These are phyloP conservation scores for Euphydryas editha DNA, from an alignment of 2,888 invertebrate genomes.

Conservation along the genomic window DNA sequence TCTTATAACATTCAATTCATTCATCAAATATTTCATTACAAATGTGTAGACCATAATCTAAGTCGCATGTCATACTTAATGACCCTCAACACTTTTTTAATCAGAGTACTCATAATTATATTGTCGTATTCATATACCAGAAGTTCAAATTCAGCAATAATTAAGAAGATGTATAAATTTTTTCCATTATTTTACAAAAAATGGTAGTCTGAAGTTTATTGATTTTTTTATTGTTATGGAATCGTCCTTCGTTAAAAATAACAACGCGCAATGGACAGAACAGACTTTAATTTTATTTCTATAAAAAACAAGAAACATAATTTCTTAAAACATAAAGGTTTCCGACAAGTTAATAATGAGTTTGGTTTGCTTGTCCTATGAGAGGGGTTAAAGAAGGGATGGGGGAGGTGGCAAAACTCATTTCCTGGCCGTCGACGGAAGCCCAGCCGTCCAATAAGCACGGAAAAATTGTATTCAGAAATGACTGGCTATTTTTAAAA, in stretches of 20 bases:
- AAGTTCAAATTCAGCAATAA: no score
- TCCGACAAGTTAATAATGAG: conserved; percentile 69
- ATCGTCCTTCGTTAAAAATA: conserved; percentile 1
- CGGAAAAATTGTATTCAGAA: conserved; percentile 70
- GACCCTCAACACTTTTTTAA: no score
- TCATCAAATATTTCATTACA: no score
- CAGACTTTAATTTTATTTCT: conserved; percentile 38
- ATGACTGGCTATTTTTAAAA: conserved; percentile 61
- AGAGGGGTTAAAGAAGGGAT: conserved; percentile 36
- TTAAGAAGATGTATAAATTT: no score
- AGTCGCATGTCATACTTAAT: no score
- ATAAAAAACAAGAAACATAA: conserved; percentile 33
- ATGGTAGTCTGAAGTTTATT: no score
- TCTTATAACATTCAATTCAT: no score
- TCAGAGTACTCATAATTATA: no score
- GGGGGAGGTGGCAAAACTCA: conserved; percentile 67
- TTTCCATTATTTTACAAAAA: no score
- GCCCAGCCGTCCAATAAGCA: conserved; percentile 71
- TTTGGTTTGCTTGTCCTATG: conserved; percentile 63
- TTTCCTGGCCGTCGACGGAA: conserved; percentile 76
- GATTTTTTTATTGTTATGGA: not conserved
- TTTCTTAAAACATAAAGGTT: conserved; percentile 38
- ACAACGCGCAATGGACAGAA: not conserved
- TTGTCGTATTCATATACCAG: no score
- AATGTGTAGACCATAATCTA: no score